Percentiles rank a stretch among this genome's conserved stretches.
phyloP scores from a whole-genome alignment of 92 coral and sea anemone genomes.

The Bergia sp. region DNA sequence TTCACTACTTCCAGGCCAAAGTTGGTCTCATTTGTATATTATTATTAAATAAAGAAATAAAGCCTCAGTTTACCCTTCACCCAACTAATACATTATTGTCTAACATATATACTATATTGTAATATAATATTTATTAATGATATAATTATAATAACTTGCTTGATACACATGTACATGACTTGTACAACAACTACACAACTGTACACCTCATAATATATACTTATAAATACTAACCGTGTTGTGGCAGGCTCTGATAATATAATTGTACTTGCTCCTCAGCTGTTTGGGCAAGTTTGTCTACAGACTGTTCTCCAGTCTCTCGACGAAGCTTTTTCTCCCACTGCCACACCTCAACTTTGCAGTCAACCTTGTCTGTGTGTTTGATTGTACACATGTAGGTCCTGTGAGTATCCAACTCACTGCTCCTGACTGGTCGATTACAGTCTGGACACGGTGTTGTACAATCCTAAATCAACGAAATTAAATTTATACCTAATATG shows the following conservation, averaged over 20 bases:
- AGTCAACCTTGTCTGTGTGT: constrained; percentile 55
- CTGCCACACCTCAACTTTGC: constrained; percentile 77
- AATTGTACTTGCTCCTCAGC: constrained; percentile 72
- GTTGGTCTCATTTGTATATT: too few relatives aligned
- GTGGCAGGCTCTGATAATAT: constrained; percentile 74
- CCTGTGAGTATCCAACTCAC: constrained; percentile 78
- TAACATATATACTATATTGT: too few relatives aligned
- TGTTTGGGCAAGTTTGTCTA: constrained; percentile 62
- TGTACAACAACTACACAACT: not conserved
- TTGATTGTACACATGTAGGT: constrained; percentile 77
- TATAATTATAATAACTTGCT: too few relatives aligned
- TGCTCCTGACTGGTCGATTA: constrained; percentile 76
- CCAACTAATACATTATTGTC: too few relatives aligned
- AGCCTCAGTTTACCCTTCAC: too few relatives aligned
- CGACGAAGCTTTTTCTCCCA: constrained; percentile 94
- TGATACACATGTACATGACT: not conserved
- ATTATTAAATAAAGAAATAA: too few relatives aligned
- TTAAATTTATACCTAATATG: not conserved
- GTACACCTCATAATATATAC: not conserved
- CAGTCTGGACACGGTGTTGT: constrained; percentile 87
- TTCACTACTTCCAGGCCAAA: too few relatives aligned
- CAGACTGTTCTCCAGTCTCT: constrained; percentile 85
- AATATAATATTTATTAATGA: too few relatives aligned
- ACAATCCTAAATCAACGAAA: constrained; percentile 55
- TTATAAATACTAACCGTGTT: constrained; percentile 67